Evolutionary conservation across 2,797 vertebrate species (phyloP).

Genomic region (Rhinichthys osculus): DNA sequence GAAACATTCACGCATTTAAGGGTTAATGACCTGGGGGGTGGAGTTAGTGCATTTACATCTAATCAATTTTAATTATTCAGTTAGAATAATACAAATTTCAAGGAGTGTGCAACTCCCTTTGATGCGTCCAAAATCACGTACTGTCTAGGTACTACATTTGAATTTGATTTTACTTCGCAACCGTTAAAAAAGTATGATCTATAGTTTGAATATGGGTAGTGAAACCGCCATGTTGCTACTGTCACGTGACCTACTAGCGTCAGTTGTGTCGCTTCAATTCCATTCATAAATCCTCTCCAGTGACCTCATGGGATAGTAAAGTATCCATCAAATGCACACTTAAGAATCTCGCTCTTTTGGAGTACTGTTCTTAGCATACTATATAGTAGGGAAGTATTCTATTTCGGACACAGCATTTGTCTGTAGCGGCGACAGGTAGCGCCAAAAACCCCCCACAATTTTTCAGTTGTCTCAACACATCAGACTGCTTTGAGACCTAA

Average conservation of each 20-base stretch:
- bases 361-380: not conserved
- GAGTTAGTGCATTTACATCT: constrained; percentile 61
- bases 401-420: not conserved
- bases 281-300: not conserved
- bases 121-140: not conserved
- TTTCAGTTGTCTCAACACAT: constrained; percentile 70
- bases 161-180: not conserved
- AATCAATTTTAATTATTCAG: constrained; percentile 71
- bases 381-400: not conserved
- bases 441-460: not conserved
- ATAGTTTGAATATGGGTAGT: not conserved
- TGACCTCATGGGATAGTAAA: not conserved
- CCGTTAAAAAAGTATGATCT: not conserved
- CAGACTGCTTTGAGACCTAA: constrained; percentile 72
- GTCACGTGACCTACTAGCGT: not conserved
- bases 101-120: not conserved
- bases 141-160: not conserved
- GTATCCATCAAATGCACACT: not conserved
- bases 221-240: not conserved
- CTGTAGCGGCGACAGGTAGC: not conserved
- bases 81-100: constrained; percentile 62
- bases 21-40: constrained; percentile 48
- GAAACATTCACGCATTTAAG: too few relatives aligned
- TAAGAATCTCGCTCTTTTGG: not conserved
- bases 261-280: not conserved